phyloP scores from a whole-genome alignment of 2,888 invertebrate species.

The Megamerina dolium region DNA sequence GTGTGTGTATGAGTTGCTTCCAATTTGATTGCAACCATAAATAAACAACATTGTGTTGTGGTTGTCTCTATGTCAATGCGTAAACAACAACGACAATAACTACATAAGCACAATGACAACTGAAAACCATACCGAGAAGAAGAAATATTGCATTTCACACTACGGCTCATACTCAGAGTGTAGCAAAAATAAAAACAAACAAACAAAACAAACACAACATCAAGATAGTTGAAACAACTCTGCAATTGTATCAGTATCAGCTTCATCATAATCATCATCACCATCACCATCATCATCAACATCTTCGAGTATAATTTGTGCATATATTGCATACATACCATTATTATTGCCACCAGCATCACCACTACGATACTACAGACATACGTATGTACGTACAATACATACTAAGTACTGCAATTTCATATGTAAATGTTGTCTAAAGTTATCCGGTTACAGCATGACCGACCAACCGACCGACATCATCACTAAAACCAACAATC shows the following conservation, averaged over 20 bases:
- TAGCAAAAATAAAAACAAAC: slow-evolving; percentile 3
- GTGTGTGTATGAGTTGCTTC: neutral
- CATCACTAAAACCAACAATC: neutral
- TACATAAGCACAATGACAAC: neutral
- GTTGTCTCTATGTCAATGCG: neutral
- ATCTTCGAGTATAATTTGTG: slow-evolving; percentile 1
- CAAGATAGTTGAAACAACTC: slow-evolving; percentile 11
- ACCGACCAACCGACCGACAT: slow-evolving; percentile 1
- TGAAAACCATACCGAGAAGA: neutral
- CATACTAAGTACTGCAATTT: slow-evolving; percentile 15
- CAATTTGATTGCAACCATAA: neutral
- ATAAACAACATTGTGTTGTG: neutral
- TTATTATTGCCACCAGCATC: neutral
- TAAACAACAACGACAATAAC: too few relatives aligned
- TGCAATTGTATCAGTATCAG: too few relatives aligned
- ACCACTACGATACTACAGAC: neutral
- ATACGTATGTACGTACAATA: too few relatives aligned
- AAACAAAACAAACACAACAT: slow-evolving; percentile 6
- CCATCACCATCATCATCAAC: too few relatives aligned
- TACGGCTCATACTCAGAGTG: too few relatives aligned
- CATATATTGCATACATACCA: too few relatives aligned
- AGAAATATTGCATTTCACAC: slow-evolving; percentile 16
- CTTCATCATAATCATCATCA: too few relatives aligned
- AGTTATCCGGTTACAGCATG: slow-evolving; percentile 20
- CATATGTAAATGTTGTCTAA: slow-evolving; percentile 20